Percentiles rank a stretch among this genome's conserved stretches.
Conservation (phyloP, 2,888 invertebrate species). For the Limnephilus auricula region DNA sequence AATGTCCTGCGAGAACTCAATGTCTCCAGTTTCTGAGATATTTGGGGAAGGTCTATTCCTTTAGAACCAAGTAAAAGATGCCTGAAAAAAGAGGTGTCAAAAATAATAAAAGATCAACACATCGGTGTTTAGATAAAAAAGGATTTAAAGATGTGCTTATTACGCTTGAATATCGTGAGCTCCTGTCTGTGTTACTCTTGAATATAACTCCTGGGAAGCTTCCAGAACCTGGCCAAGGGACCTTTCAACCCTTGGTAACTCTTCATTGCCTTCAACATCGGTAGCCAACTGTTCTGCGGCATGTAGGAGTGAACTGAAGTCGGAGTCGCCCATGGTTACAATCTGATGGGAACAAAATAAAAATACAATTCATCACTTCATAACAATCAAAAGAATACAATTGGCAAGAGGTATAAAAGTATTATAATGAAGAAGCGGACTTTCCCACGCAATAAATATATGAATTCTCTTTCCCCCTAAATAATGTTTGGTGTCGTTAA, state of each 20-base stretch:
- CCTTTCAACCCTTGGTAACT: constrained; percentile 90
- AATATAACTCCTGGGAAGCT: constrained; percentile 92
- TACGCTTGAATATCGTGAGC: constrained; percentile 96
- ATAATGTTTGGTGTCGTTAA: not conserved
- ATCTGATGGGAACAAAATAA: not conserved
- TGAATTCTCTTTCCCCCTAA: constrained; percentile 23
- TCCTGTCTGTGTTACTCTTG: constrained; percentile 90
- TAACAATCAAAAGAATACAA: not conserved
- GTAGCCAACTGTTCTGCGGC: constrained; percentile 95
- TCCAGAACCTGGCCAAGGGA: constrained; percentile 94
- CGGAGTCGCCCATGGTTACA: constrained; percentile 75
- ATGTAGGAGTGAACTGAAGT: constrained; percentile 91
- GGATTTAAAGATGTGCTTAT: constrained; percentile 65
- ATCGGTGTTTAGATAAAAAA: not conserved
- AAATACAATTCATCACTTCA: not conserved
- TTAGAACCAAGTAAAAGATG: constrained; percentile 93
- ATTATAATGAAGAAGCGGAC: not conserved
- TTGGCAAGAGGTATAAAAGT: not conserved
- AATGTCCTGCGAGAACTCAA: constrained; percentile 91
- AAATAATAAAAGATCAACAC: constrained; percentile 15
- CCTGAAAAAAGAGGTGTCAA: constrained; percentile 73
- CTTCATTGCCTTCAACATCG: constrained; percentile 91
- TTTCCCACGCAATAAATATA: not conserved
- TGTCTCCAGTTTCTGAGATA: constrained; percentile 93
- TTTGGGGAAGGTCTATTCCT: constrained; percentile 95